Percentiles rank a stretch among this genome's conserved stretches.
These are phyloP conservation scores for Dendrolimus punctatus DNA, from an alignment of 1,140 invertebrate species.

Conservation along the genomic window DNA sequence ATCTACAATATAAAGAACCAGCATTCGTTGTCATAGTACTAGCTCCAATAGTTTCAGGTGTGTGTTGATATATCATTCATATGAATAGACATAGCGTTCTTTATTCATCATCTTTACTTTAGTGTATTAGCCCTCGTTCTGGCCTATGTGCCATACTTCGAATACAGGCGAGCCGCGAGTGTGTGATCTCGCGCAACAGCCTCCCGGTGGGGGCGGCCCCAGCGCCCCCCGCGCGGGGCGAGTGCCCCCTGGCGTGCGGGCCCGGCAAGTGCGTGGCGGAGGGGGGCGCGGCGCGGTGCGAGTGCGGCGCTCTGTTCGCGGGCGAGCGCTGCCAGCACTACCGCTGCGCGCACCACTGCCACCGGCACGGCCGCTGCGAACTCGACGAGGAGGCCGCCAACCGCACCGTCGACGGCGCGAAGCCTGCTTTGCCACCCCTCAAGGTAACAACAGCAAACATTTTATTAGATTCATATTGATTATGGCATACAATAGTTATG, in stretches of 20 bases:
- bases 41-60: no score
- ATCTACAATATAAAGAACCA: no score
- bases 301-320: conserved; percentile 72
- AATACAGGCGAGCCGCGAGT: conserved; percentile 21
- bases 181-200: conserved; percentile 15
- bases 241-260: conserved; percentile 35
- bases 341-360: conserved; percentile 76
- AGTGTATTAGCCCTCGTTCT: no score
- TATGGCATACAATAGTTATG: no score
- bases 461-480: no score
- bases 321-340: conserved; percentile 75
- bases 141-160: no score
- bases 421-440: conserved; percentile 4
- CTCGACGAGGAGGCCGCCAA: conserved; percentile 8
- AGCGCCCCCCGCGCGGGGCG: not conserved
- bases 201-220: not conserved
- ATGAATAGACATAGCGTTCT: no score
- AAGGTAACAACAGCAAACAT: conserved; percentile 5
- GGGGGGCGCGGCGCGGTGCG: conserved; percentile 59
- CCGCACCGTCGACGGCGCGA: not conserved
- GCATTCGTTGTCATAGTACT: no score
- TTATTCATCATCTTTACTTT: no score
- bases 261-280: conserved; percentile 57
- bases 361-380: conserved; percentile 74
- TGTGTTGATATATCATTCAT: no score